Percentiles rank a stretch among this genome's conserved stretches.
Conservation (phyloP, 2,888 invertebrate species). For the Gari tellinella region DNA sequence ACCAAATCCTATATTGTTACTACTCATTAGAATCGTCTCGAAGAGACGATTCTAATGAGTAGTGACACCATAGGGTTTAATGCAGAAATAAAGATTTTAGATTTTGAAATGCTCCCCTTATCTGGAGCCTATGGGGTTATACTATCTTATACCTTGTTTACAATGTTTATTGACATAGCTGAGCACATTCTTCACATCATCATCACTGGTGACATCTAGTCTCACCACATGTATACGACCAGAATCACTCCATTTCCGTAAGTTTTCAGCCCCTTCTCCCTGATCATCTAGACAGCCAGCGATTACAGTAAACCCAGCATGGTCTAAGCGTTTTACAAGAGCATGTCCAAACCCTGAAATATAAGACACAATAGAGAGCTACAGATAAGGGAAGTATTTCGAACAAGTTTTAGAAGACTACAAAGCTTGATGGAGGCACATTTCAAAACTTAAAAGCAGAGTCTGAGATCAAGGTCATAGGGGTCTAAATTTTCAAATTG, state of each 20-base stretch:
- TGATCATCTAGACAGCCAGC: conserved; percentile 70
- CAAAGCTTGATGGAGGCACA: too few relatives aligned
- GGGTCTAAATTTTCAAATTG: too few relatives aligned
- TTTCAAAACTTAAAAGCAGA: too few relatives aligned
- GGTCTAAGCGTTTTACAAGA: conserved; percentile 68
- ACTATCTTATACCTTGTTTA: conserved; percentile 44
- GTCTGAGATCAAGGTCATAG: too few relatives aligned
- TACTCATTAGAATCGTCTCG: too few relatives aligned
- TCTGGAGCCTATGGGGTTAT: neutral
- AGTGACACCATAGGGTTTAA: too few relatives aligned
- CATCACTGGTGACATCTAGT: conserved; percentile 89
- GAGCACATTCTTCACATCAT: conserved; percentile 91
- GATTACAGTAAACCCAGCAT: conserved; percentile 71
- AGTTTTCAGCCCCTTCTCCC: conserved; percentile 68
- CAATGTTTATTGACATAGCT: conserved; percentile 85
- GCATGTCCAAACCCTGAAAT: conserved; percentile 83
- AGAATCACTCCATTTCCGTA: conserved; percentile 58
- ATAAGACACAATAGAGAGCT: conserved; percentile 6
- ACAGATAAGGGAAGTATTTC: too few relatives aligned
- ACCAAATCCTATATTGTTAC: too few relatives aligned
- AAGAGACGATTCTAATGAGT: too few relatives aligned
- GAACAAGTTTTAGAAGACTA: too few relatives aligned
- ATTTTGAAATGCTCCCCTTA: too few relatives aligned
- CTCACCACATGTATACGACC: conserved; percentile 87
- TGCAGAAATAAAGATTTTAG: too few relatives aligned